These are phyloP conservation scores for Willisornis vidua DNA, from an alignment of 2,113 vertebrate species.

Conservation along the genomic window DNA sequence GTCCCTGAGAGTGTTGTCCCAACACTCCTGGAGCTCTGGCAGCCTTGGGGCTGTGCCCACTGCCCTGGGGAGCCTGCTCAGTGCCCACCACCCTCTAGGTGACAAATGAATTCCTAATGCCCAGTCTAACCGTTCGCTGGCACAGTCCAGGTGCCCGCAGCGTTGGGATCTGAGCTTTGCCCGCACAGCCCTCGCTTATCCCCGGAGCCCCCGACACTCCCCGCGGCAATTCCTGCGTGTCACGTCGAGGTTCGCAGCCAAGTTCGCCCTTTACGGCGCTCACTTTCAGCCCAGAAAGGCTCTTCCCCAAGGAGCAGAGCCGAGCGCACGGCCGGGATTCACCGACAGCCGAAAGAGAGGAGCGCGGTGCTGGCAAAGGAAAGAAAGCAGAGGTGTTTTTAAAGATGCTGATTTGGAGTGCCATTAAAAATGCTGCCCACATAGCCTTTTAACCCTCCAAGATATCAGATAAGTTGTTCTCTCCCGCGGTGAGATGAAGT, in stretches of 20 bases:
- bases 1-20: accelerated
- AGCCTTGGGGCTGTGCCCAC: accelerated
- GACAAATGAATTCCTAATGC: background rate
- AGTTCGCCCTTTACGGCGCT: background rate
- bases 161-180: background rate
- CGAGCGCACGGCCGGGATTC: background rate
- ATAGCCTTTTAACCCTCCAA: conserved; percentile 93
- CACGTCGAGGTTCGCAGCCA: background rate
- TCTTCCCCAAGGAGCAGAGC: background rate
- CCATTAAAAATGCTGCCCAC: conserved; percentile 92
- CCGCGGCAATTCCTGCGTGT: background rate
- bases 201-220: background rate
- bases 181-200: background rate
- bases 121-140: accelerated
- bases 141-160: background rate
- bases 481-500: conserved; percentile 93
- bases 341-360: background rate
- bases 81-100: background rate
- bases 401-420: conserved; percentile 77
- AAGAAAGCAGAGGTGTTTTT: conserved; percentile 68
- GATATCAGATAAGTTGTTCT: conserved; percentile 96
- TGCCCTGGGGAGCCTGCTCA: accelerated
- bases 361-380: background rate
- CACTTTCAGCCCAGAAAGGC: background rate
- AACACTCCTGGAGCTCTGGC: accelerated